A percentile compares a stretch with the other conserved stretches of the same genome.
These are phyloP conservation scores for Toxonevra muliebris DNA, from an alignment of 2,888 invertebrate species.

Conservation along the genomic window DNA sequence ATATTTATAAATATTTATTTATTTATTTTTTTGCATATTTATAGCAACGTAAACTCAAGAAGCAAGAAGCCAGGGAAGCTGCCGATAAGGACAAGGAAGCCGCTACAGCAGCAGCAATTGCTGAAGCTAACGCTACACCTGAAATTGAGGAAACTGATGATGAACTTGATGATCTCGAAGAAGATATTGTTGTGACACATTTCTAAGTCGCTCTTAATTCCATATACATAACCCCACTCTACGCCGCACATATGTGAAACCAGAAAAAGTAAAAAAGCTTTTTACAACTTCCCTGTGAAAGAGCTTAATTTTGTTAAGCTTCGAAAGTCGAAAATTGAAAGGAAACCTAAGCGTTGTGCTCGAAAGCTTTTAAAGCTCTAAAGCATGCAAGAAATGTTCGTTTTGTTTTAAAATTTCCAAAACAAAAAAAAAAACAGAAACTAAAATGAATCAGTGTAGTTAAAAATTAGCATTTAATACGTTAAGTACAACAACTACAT, in stretches of 20 bases:
- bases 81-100: slow-evolving; percentile 72
- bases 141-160: slow-evolving; percentile 82
- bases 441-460: neutral
- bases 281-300: too few relatives aligned
- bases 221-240: neutral
- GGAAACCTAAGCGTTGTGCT: neutral
- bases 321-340: neutral
- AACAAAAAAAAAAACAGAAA: neutral
- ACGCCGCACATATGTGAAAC: neutral
- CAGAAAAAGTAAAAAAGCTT: neutral
- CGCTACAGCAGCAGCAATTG: slow-evolving; percentile 74
- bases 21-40: slow-evolving; percentile 35
- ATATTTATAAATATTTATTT: neutral
- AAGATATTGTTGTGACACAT: slow-evolving; percentile 87
- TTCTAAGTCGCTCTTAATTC: slow-evolving; percentile 67
- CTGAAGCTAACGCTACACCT: slow-evolving; percentile 58
- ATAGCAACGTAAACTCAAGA: slow-evolving; percentile 76
- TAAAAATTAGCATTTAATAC: too few relatives aligned
- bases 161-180: slow-evolving; percentile 87
- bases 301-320: too few relatives aligned
- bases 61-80: slow-evolving; percentile 69
- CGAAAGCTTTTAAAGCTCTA: neutral
- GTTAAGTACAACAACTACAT: slow-evolving; percentile 4
- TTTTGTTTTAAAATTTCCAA: neutral
- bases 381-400: neutral